Base-by-base conservation (phyloP, 2,888 invertebrate genomes). In the Euproctis similis region DNA sequence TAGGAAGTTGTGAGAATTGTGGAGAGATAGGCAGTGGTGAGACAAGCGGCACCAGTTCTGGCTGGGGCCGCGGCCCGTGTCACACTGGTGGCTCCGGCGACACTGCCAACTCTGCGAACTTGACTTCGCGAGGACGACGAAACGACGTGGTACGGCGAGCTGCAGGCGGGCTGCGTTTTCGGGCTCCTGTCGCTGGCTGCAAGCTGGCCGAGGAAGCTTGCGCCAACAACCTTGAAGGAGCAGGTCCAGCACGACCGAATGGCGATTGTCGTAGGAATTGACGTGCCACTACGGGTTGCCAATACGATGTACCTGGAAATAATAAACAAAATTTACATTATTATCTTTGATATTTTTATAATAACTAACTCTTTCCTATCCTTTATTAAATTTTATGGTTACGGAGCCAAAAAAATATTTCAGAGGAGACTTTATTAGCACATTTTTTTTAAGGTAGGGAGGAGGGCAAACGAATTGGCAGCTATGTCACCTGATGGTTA, bases 221-320 rank as follows among this genome's bases (percentile, higher is more conserved):
- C 20, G 81, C 46, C 28, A 75, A 35, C 31, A 80, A 54, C 28
- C 72, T 67, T 12, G 74, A 65, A 6, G 74, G 67, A 30, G 62
- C 61, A 24, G 60, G 45, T 34, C 52, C 47, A 12, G 30, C 8
- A 3, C 72, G 72, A 12, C 69, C 64, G 73, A 92, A 92, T 29
- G 92, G 92, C 24, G 90, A 92, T 39, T 87, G 86, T 11, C 86
- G 85, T 9, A 91, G 88, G 61, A 92, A 92, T 68, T 92, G 92
- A 34, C 88, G 90, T 13, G 91, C 91, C 25, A 90, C 88, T 36
- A 91, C 67, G 4, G 92, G 92, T 33, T 89, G 86, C 91, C 91
- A 92, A 53, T 87, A 85, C 26, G 87, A 87, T 32, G 54, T 66
- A 16, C 67, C 80, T 77, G 66, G 7, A 45, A 47, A 24, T 8